Evolutionary conservation across 2,113 vertebrate species (phyloP).

Genomic region (Festucalex cinctus): DNA sequence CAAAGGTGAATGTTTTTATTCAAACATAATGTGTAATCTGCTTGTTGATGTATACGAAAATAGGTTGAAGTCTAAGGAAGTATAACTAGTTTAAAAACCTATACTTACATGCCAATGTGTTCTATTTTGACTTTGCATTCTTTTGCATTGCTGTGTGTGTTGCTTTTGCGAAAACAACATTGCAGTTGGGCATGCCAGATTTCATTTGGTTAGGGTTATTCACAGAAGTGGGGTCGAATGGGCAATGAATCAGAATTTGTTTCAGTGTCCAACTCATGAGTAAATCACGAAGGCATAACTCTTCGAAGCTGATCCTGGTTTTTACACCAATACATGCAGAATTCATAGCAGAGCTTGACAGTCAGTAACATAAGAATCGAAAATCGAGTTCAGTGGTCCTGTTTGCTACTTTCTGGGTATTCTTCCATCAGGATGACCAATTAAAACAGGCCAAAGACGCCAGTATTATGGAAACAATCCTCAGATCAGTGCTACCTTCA

Average conservation of each 20-base stretch:
- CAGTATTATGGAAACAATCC: not conserved
- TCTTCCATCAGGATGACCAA: not conserved
- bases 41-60: not conserved
- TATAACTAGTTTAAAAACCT: not conserved
- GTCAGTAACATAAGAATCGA: not conserved
- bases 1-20: not conserved
- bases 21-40: not conserved
- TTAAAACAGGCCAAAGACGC: not conserved
- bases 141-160: not conserved
- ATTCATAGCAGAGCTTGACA: conserved; percentile 2
- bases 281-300: not conserved
- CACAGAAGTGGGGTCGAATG: not conserved
- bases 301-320: not conserved
- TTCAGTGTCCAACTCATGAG: not conserved
- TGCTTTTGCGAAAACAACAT: not conserved
- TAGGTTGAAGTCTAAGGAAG: not conserved
- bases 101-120: not conserved
- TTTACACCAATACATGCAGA: conserved; percentile 11
- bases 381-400: conserved; percentile 11
- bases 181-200: not conserved
- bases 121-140: conserved; percentile 1
- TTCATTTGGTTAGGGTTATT: not conserved
- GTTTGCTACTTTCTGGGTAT: not conserved
- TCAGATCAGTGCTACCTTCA: not conserved
- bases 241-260: not conserved